Evolutionary conservation across 1,140 invertebrate genomes (phyloP).

Genomic region (Rhagoletis zephyria): DNA sequence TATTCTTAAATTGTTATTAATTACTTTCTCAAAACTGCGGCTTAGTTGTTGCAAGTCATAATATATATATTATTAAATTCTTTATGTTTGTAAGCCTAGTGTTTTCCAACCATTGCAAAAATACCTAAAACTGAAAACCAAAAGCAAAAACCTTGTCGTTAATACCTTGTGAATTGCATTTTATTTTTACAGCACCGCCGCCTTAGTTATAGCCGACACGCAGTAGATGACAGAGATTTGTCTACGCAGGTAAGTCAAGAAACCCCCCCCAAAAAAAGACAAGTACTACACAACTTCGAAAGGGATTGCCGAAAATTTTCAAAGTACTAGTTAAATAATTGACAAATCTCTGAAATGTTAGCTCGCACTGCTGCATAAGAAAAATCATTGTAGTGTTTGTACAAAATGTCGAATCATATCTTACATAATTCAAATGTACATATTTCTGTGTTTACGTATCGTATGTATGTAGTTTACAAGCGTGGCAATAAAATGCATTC

Average conservation of each 20-base stretch:
- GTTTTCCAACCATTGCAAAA: slow-evolving; percentile 7
- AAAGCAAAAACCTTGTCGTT: slow-evolving; percentile 27
- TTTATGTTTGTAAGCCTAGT: slow-evolving; percentile 35
- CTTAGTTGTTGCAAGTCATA: slow-evolving; percentile 31
- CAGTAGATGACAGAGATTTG: slow-evolving; percentile 89
- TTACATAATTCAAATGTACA: background rate
- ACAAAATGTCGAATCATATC: background rate
- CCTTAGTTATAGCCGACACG: slow-evolving; percentile 90
- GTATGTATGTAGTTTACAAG: background rate
- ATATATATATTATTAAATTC: background rate
- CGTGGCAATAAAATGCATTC: slow-evolving; percentile 27
- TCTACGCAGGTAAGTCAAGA: slow-evolving; percentile 78
- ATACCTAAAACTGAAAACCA: background rate
- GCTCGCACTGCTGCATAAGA: slow-evolving; percentile 16
- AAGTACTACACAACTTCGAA: background rate
- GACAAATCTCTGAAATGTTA: slow-evolving; percentile 54
- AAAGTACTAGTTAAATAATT: background rate
- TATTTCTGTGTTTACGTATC: too few species aligned
- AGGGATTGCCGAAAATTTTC: background rate
- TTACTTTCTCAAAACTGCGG: background rate
- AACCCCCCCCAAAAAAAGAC: background rate
- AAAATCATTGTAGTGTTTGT: slow-evolving; percentile 4
- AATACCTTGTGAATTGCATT: slow-evolving; percentile 52
- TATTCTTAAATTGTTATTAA: too few species aligned
- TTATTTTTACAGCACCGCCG: slow-evolving; percentile 83